These are phyloP conservation scores for Alectoris magna DNA, from an alignment of 2,797 vertebrate genomes.

Conservation along the genomic window DNA sequence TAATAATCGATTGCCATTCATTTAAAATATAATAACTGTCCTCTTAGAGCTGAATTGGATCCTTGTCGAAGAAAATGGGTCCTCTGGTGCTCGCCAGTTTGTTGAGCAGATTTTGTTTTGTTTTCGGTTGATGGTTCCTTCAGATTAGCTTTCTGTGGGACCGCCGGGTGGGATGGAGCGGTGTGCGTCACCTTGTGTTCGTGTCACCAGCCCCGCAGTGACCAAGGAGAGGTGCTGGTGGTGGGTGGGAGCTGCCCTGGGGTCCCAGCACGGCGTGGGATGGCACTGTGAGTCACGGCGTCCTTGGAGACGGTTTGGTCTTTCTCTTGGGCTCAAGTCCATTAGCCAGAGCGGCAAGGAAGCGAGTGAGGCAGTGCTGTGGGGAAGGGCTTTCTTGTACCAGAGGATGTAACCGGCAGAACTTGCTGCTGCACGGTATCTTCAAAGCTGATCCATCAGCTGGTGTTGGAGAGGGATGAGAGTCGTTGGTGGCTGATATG, in stretches of 20 bases:
- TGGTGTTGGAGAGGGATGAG: background rate
- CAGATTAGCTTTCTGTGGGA: background rate
- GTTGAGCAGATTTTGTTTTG: background rate
- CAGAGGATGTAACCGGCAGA: background rate
- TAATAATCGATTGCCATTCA: slow-evolving; percentile 77
- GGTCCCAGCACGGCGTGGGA: fast-evolving
- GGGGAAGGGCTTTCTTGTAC: background rate
- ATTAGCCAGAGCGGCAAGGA: background rate
- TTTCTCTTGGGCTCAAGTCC: background rate
- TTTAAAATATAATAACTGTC: slow-evolving; percentile 72
- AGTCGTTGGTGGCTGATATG: background rate
- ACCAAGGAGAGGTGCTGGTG: background rate
- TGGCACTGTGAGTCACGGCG: fast-evolving
- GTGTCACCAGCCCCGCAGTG: background rate
- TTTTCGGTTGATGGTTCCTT: background rate
- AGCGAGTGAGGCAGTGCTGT: fast-evolving
- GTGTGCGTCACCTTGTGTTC: fast-evolving
- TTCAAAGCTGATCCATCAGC: slow-evolving; percentile 26
- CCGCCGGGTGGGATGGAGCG: background rate
- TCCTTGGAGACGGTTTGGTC: background rate
- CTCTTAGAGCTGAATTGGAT: slow-evolving; percentile 55
- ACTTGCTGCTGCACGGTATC: background rate
- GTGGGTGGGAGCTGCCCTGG: background rate
- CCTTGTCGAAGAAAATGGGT: slow-evolving; percentile 40
- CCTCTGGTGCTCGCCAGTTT: background rate